Evolutionary conservation across 2,888 invertebrate genomes (phyloP), one percentile per base, ranked within the genome.

Genomic region (Cybosia mesomella): DNA sequence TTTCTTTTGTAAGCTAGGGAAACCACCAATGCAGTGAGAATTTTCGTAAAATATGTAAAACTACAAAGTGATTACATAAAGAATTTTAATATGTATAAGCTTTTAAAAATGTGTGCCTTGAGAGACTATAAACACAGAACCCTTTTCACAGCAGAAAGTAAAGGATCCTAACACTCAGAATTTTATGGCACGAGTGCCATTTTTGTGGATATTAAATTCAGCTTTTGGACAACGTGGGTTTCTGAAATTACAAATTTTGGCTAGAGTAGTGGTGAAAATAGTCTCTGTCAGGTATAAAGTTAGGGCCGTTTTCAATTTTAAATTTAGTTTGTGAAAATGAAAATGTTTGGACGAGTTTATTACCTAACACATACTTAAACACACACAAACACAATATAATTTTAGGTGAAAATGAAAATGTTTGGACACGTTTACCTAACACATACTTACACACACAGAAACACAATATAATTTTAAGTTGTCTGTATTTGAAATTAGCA

Each of bases 91-190:
- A 24, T 55, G 55, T 5, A 24, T 24, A 55, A 55, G 24, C 24
- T 22, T 55, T 24, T 24, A 55, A 28, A 55, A 28, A 55, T 55
- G 15, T 55, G 55, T 15, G 15, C 15, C 55, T 24, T n/a, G 3
- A 24, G 5, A 28, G 55, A 22, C 28, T 10, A 24, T 55, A 55
- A 55, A 55, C 4, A 13, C 9, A 28, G 28, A 11, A 22, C 55
- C 55, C 24, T 55, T 55, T 55, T 81, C 70, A 75, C 67, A 72
- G 70, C 71, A 65, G 49, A 67, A 73, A 75, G 74, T 81, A 84
- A 84, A 82, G 83, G 77, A 75, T 71, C 74, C 76, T 81, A 78
- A 76, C 68, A 70, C 73, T 66, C 58, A 55, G 70, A 74, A 72
- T 79, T 76, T 76, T 36, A 72, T 54, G 60, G 63, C 67, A 60